phyloP scores from a whole-genome alignment of 1,140 invertebrate genomes.

The Hesperophylax magnus region DNA sequence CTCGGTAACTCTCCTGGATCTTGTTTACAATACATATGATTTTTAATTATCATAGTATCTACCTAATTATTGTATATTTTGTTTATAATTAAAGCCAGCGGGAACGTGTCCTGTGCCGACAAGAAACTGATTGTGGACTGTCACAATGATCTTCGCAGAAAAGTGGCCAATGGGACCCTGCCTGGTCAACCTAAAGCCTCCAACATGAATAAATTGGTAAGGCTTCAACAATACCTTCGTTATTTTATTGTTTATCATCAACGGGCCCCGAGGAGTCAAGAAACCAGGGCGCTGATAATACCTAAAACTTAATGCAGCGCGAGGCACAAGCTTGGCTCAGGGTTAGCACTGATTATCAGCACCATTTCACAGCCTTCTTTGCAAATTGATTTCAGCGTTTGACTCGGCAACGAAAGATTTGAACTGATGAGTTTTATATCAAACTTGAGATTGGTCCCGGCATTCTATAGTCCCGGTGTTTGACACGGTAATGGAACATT shows the following conservation, averaged over 20 bases:
- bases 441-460: not conserved
- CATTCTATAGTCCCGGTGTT: too few relatives aligned
- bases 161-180: conserved; percentile 39
- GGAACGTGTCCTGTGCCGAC: conserved; percentile 36
- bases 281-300: too few relatives aligned
- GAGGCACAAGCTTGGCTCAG: too few relatives aligned
- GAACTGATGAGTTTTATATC: not conserved
- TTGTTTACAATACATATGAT: not conserved
- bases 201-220: conserved; percentile 53
- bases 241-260: too few relatives aligned
- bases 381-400: not conserved
- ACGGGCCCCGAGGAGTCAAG: too few relatives aligned
- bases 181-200: conserved; percentile 48
- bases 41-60: not conserved
- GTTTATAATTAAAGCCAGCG: conserved; percentile 14
- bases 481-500: not conserved
- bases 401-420: not conserved
- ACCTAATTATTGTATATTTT: conserved; percentile 6
- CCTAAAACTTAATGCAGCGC: too few relatives aligned
- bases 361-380: not conserved
- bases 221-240: not conserved
- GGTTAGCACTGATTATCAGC: too few relatives aligned
- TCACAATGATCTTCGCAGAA: conserved; percentile 45
- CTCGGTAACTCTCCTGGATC: not conserved
- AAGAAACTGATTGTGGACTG: conserved; percentile 37